Percentiles rank a stretch among this genome's conserved stretches.
Conservation (phyloP, 2,113 vertebrate genomes). For the Varanus salvator region DNA sequence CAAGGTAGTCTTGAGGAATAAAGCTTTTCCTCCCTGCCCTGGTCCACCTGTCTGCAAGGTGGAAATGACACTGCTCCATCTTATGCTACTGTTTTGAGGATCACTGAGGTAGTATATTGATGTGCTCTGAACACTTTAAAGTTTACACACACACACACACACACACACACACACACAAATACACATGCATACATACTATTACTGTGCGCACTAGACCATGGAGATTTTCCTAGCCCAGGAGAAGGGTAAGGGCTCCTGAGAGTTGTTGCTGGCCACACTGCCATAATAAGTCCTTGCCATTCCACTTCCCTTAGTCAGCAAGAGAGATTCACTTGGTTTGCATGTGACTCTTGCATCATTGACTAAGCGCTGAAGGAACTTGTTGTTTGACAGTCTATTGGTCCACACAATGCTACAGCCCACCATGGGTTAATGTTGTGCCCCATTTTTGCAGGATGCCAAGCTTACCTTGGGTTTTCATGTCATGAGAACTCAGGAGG, state of each 20-base stretch:
- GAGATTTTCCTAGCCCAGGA: too few relatives aligned
- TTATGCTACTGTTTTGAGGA: not conserved
- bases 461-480: too few relatives aligned
- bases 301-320: accelerated
- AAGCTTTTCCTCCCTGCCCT: not conserved
- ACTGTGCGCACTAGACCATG: not conserved
- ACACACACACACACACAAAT: too few relatives aligned
- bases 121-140: not conserved
- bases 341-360: accelerated
- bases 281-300: not conserved
- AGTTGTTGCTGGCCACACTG: too few relatives aligned
- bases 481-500: too few relatives aligned
- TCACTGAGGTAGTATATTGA: not conserved
- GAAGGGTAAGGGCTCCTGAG: too few relatives aligned
- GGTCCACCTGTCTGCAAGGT: not conserved
- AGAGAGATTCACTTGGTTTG: slow-evolving; percentile 21
- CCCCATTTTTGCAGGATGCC: too few relatives aligned
- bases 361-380: slow-evolving; percentile 10
- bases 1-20: not conserved
- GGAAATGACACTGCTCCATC: too few relatives aligned
- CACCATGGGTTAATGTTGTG: too few relatives aligned
- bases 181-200: too few relatives aligned
- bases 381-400: not conserved
- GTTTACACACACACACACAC: too few relatives aligned
- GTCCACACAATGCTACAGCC: too few relatives aligned